phyloP scores from a whole-genome alignment of 2,797 vertebrate species.

The Coendou prehensilis region DNA sequence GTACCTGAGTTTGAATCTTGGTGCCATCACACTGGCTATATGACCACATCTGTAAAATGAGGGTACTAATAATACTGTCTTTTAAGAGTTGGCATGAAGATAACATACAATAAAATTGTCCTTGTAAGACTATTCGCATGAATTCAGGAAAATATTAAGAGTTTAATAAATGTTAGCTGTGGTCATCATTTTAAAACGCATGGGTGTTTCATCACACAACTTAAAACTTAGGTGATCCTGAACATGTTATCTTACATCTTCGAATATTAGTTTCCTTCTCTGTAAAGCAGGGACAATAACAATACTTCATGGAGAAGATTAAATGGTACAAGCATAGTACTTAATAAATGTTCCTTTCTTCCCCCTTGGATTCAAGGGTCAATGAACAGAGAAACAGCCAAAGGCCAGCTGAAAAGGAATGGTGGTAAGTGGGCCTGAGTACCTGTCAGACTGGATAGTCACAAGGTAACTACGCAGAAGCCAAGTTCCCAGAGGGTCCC shows the following conservation, averaged over 20 bases:
- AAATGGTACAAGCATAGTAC: neutral
- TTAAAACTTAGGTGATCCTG: neutral
- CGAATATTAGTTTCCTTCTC: conserved; percentile 13
- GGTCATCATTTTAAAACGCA: neutral
- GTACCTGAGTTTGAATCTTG: neutral
- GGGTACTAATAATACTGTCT: neutral
- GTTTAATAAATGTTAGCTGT: neutral
- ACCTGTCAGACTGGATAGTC: neutral
- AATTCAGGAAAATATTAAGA: neutral
- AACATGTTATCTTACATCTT: neutral
- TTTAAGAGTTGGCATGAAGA: neutral
- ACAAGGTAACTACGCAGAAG: neutral
- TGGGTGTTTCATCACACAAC: neutral
- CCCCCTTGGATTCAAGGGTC: neutral
- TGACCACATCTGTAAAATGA: neutral
- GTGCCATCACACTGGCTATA: neutral
- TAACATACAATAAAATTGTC: conserved; percentile 46
- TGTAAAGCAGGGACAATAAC: neutral
- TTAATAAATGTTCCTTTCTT: conserved; percentile 9
- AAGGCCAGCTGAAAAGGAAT: neutral
- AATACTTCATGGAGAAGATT: conserved; percentile 42
- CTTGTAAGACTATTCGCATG: neutral
- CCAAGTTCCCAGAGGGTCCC: neutral
- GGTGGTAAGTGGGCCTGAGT: neutral
- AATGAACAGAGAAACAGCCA: neutral